Evolutionary conservation across 2,797 vertebrate genomes (phyloP).

Genomic region (Adrianichthys oophorus): DNA sequence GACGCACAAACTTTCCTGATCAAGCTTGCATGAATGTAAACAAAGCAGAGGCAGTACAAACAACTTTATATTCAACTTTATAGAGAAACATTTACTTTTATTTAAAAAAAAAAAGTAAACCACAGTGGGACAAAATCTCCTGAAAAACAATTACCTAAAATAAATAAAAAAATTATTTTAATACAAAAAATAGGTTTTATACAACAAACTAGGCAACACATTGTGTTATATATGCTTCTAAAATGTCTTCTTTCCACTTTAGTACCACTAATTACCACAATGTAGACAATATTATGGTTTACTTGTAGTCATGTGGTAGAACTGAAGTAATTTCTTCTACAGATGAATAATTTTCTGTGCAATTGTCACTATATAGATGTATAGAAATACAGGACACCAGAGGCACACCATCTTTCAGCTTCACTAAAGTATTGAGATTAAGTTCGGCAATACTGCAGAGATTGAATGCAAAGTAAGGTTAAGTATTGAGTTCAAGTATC

Average conservation of each 20-base stretch:
- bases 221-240: slow-evolving; percentile 9
- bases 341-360: slow-evolving; percentile 33
- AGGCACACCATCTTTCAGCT: slow-evolving; percentile 13
- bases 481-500: slow-evolving; percentile 2
- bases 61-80: slow-evolving; percentile 9
- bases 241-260: slow-evolving; percentile 21
- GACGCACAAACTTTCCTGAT: slow-evolving; percentile 12
- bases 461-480: slow-evolving; percentile 13
- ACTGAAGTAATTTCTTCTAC: slow-evolving; percentile 8
- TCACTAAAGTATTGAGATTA: slow-evolving; percentile 14
- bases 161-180: background rate
- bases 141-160: slow-evolving; percentile 1
- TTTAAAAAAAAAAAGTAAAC: background rate
- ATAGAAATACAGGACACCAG: slow-evolving; percentile 41
- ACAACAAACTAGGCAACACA: slow-evolving; percentile 1
- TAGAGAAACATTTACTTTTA: slow-evolving; percentile 14
- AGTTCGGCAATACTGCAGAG: slow-evolving; percentile 9
- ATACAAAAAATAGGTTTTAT: background rate
- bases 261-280: slow-evolving; percentile 8
- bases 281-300: slow-evolving; percentile 4
- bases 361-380: slow-evolving; percentile 38
- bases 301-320: slow-evolving; percentile 5
- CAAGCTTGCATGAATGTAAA: slow-evolving; percentile 3
- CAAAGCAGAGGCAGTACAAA: slow-evolving; percentile 5
- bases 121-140: background rate